A percentile compares a stretch with the other conserved stretches of the same genome.
Conservation (phyloP, 2,888 invertebrate species). For the Tineola bisselliella region DNA sequence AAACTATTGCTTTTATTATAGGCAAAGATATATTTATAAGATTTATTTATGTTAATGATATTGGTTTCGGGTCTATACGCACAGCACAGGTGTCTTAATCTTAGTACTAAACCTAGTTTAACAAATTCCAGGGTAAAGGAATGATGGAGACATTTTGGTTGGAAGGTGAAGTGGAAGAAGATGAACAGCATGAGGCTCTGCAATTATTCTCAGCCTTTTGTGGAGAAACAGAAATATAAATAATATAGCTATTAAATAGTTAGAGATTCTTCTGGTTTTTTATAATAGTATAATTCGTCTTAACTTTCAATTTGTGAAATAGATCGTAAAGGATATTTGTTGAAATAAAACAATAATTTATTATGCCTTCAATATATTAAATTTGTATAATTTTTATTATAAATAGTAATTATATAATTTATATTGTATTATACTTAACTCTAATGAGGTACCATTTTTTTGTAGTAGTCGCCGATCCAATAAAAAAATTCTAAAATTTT, state of each 20-base stretch:
- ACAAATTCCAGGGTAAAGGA: conserved; percentile 78
- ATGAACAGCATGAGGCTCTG: conserved; percentile 49
- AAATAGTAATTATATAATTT: neutral
- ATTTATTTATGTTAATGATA: too few relatives aligned
- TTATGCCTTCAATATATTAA: neutral
- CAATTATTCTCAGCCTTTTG: conserved; percentile 46
- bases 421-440: neutral
- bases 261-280: too few relatives aligned
- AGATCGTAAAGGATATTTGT: too few relatives aligned
- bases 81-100: too few relatives aligned
- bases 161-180: conserved; percentile 66
- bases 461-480: too few relatives aligned
- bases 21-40: too few relatives aligned
- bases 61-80: too few relatives aligned
- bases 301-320: too few relatives aligned
- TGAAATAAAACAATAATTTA: neutral
- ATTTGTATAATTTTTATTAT: neutral
- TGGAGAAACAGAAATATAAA: conserved; percentile 27
- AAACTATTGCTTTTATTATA: too few relatives aligned
- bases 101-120: too few relatives aligned
- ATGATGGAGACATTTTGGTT: conserved; percentile 89
- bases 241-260: neutral
- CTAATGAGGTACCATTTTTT: neutral
- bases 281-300: too few relatives aligned
- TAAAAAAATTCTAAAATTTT: too few relatives aligned